phyloP scores from a whole-genome alignment of 2,888 invertebrate genomes.

The Rhorus exstirpatorius region DNA sequence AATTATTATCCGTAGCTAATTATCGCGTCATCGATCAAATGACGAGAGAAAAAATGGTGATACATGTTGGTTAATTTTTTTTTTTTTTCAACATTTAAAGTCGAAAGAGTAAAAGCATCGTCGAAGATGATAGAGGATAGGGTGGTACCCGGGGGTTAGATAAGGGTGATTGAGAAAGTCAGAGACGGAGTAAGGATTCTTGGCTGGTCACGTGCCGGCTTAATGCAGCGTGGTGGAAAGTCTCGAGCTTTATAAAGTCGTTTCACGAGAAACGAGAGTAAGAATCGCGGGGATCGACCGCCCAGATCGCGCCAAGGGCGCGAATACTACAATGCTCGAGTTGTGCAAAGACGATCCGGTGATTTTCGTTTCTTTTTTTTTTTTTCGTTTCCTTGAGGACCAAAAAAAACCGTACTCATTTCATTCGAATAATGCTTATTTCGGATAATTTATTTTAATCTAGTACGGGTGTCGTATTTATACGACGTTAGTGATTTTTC shows the following conservation, averaged over 20 bases:
- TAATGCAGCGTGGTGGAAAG: slow-evolving; percentile 83
- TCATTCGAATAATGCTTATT: neutral
- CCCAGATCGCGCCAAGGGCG: slow-evolving; percentile 59
- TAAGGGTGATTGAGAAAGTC: slow-evolving; percentile 67
- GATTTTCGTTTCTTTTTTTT: slow-evolving; percentile 1
- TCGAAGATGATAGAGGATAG: slow-evolving; percentile 13
- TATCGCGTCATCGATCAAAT: slow-evolving; percentile 11
- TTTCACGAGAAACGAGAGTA: slow-evolving; percentile 74
- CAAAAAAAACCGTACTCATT: neutral
- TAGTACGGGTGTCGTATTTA: neutral
- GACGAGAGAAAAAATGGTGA: neutral
- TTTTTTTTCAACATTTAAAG: slow-evolving; percentile 6
- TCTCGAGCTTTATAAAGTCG: slow-evolving; percentile 82
- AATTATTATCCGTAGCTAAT: slow-evolving; percentile 29
- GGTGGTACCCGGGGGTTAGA: slow-evolving; percentile 43
- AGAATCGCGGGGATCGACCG: slow-evolving; percentile 60
- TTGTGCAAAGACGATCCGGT: slow-evolving; percentile 30
- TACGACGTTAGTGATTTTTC: too few relatives aligned
- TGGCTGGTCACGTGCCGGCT: slow-evolving; percentile 81
- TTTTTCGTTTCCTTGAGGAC: neutral
- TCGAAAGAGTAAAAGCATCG: slow-evolving; percentile 39
- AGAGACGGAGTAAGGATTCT: slow-evolving; percentile 67
- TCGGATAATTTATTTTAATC: neutral
- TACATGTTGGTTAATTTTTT: neutral
- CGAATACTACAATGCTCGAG: slow-evolving; percentile 23